These are phyloP conservation scores for Diplolepis rosae DNA, from an alignment of 2,888 invertebrate species.

Conservation along the genomic window DNA sequence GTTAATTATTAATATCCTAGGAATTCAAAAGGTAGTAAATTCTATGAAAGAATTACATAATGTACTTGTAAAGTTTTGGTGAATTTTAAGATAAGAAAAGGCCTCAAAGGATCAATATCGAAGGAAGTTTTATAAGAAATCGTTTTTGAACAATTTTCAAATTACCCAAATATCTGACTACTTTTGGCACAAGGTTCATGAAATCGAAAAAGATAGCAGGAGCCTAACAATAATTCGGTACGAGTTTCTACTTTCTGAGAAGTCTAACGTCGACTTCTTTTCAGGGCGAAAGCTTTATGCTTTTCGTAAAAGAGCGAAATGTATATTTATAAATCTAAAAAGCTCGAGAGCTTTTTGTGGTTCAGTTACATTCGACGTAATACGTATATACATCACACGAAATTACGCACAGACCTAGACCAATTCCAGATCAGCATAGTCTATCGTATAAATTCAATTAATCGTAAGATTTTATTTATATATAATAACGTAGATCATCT, in stretches of 20 bases:
- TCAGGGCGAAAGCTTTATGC: constrained; percentile 6
- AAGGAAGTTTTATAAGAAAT: too few species aligned
- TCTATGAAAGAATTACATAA: background rate
- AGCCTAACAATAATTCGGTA: constrained; percentile 39
- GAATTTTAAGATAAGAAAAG: constrained; percentile 6
- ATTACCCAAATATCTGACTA: constrained; percentile 9
- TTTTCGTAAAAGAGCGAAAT: constrained; percentile 13
- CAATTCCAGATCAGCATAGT: constrained; percentile 15
- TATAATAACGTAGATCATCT: background rate
- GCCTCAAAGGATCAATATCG: constrained; percentile 12
- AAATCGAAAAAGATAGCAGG: constrained; percentile 21
- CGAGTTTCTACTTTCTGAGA: constrained; percentile 42
- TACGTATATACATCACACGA: background rate
- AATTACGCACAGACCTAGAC: constrained; percentile 5
- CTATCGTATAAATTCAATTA: constrained; percentile 1
- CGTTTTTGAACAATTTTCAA: constrained; percentile 2
- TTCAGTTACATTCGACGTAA: background rate
- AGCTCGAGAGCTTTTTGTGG: constrained; percentile 7
- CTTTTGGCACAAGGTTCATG: constrained; percentile 23
- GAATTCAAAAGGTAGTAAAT: background rate
- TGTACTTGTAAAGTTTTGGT: background rate
- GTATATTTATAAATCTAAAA: constrained; percentile 18
- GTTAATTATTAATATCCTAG: background rate
- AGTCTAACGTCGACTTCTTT: background rate
- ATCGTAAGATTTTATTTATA: background rate